Evolutionary conservation across 2,797 vertebrate species (phyloP).

Genomic region (Salarias fasciatus): DNA sequence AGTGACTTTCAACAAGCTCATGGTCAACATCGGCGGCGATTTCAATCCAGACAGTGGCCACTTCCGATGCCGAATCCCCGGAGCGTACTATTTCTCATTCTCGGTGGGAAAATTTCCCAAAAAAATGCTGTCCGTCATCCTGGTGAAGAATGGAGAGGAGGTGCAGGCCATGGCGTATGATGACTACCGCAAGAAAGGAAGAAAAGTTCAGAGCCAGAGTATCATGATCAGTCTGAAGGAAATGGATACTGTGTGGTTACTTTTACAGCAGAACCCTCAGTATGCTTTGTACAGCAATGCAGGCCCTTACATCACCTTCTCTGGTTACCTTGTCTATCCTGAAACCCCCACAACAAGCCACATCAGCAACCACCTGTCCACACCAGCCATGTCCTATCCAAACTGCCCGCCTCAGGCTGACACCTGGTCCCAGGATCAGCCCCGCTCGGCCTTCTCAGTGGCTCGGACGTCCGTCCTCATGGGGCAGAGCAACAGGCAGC

Average conservation of each 20-base stretch:
- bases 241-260: conserved; percentile 84
- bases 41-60: conserved; percentile 81
- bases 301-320: conserved; percentile 85
- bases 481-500: conserved; percentile 68
- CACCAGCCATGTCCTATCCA: conserved; percentile 42
- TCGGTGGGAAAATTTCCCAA: conserved; percentile 84
- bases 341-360: conserved; percentile 55
- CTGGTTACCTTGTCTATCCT: conserved; percentile 83
- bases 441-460: conserved; percentile 83
- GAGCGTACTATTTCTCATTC: conserved; percentile 85
- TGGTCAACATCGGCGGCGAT: conserved; percentile 82
- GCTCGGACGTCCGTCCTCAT: conserved; percentile 79
- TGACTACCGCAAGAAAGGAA: conserved; percentile 78
- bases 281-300: conserved; percentile 84
- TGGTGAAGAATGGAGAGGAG: conserved; percentile 84
- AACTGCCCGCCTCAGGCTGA: conserved; percentile 67
- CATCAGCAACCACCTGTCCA: conserved; percentile 75
- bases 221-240: conserved; percentile 79
- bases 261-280: conserved; percentile 76
- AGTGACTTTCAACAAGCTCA: conserved; percentile 82
- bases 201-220: conserved; percentile 86
- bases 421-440: conserved; percentile 37
- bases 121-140: conserved; percentile 84
- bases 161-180: conserved; percentile 85
- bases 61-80: conserved; percentile 82